Base-by-base conservation (phyloP, 2,888 invertebrate species). In the Nasonovia ribisnigri region DNA sequence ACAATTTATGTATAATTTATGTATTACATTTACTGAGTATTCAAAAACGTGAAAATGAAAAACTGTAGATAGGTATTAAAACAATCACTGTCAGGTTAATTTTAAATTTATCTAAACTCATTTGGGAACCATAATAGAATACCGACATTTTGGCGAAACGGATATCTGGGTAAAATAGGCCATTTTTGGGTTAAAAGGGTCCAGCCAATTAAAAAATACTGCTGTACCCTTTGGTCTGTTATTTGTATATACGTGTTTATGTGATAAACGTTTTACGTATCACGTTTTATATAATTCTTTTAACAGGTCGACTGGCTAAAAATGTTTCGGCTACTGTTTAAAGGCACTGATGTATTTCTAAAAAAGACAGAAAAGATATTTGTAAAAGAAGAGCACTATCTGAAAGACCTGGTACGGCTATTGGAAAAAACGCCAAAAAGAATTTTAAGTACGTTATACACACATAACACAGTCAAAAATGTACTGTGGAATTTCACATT, bases 361-460 rank as follows among this genome's bases (percentile, higher is more conserved):
- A 96, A 96, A 89, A 95, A 95, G 13, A 95, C 95, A 0, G 97
- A 97, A 95, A 96, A 96, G 43, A 96, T 97, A 94, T 97, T 97
- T 94, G 96, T 97, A 36, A 96, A 97, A 96, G 97, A 97, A 96
- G 95, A 97, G 95, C 96, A 97, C 0, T 97, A 97, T 95, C 96
- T 97, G 26, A 90, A 51, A 87, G 86, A 90, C 20, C 67, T 93
- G 3, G 42, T 93, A 16, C 51, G 97, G 97, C 95, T 95, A 95
- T 94, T 91, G 43, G 51, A 36, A 77, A 57, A 84, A 36, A 88
- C 87, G 6, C 88, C 86, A 5, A 90, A 94, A 86, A 88, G 93
- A 93, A 77, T 93, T 90, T 42, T 93, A 51, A 57, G 93, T 93
- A 86, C 3, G 84, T 48, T 57, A 36, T 48, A 57, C 36, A 60